These are phyloP conservation scores for Orchesella flavescens DNA, from an alignment of 2,888 invertebrate species.

Conservation along the genomic window DNA sequence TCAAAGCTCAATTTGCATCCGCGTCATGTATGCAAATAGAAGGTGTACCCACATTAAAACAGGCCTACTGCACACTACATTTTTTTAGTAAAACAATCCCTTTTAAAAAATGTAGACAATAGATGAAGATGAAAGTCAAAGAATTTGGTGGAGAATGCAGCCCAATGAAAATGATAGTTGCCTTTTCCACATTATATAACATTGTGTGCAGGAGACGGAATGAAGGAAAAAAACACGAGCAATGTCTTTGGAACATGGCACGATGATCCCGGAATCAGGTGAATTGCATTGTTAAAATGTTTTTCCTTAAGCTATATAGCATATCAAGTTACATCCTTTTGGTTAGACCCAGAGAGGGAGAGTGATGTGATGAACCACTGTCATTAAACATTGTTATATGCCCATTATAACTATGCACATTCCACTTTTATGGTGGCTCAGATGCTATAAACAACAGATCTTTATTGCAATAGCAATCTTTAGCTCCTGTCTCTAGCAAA, in stretches of 20 bases:
- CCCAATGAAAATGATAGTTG: no score
- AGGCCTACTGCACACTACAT: no score
- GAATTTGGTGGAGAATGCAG: no score
- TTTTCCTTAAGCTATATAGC: not conserved
- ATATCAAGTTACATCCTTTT: constrained; percentile 32
- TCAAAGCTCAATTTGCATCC: no score
- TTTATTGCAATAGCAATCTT: constrained; percentile 39
- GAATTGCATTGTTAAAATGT: constrained; percentile 29
- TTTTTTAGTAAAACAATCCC: no score
- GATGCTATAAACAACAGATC: constrained; percentile 52
- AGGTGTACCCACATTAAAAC: no score
- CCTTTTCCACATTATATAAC: no score
- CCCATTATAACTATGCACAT: constrained; percentile 49
- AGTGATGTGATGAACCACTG: constrained; percentile 17
- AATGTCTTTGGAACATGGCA: constrained; percentile 24
- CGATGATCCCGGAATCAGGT: constrained; percentile 62
- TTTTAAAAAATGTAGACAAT: no score
- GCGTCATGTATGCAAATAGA: no score
- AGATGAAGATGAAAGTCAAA: no score
- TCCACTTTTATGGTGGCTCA: constrained; percentile 61
- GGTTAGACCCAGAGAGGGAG: no score
- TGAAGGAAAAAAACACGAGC: constrained; percentile 8
- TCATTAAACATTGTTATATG: constrained; percentile 34
- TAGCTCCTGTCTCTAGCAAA: constrained; percentile 52
- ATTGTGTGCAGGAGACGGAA: no score